These are phyloP conservation scores for Bombyx mandarina DNA, from an alignment of 1,140 invertebrate species.

Conservation along the genomic window DNA sequence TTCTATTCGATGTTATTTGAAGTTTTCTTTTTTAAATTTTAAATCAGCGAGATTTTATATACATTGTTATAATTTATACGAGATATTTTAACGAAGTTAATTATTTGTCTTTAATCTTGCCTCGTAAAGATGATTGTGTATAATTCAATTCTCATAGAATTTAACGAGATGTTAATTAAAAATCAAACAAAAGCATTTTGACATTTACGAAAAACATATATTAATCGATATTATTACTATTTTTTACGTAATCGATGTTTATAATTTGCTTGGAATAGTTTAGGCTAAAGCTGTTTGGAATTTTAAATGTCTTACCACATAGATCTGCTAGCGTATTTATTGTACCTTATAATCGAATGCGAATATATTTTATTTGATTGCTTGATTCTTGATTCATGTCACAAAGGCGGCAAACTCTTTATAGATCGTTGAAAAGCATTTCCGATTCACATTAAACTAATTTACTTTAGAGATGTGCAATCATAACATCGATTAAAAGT, in stretches of 20 bases:
- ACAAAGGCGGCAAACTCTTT: slow-evolving; percentile 3
- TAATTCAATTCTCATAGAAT: slow-evolving; percentile 7
- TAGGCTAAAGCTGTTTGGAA: slow-evolving; percentile 7
- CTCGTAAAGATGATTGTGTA: slow-evolving; percentile 31
- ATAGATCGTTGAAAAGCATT: background rate
- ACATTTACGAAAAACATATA: no score
- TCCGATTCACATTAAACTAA: background rate
- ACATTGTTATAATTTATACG: slow-evolving; percentile 21
- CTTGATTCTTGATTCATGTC: background rate
- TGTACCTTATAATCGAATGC: slow-evolving; percentile 9
- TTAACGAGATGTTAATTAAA: no score
- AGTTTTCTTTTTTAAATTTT: slow-evolving; percentile 12
- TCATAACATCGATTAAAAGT: background rate
- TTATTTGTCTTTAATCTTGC: slow-evolving; percentile 41
- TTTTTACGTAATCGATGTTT: no score
- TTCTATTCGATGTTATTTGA: slow-evolving; percentile 18
- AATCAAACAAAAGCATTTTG: no score
- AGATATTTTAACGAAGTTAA: slow-evolving; percentile 19
- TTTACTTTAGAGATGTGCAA: background rate
- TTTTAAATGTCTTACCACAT: slow-evolving; percentile 23
- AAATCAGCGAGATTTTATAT: slow-evolving; percentile 14
- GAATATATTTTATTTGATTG: no score
- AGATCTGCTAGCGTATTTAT: slow-evolving; percentile 63
- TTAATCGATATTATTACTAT: no score
- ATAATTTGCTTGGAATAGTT: slow-evolving; percentile 25